Percentiles rank a stretch among this genome's conserved stretches.
Evolutionary conservation across 2,113 vertebrate species (phyloP).

Genomic region (Panthera leo): DNA sequence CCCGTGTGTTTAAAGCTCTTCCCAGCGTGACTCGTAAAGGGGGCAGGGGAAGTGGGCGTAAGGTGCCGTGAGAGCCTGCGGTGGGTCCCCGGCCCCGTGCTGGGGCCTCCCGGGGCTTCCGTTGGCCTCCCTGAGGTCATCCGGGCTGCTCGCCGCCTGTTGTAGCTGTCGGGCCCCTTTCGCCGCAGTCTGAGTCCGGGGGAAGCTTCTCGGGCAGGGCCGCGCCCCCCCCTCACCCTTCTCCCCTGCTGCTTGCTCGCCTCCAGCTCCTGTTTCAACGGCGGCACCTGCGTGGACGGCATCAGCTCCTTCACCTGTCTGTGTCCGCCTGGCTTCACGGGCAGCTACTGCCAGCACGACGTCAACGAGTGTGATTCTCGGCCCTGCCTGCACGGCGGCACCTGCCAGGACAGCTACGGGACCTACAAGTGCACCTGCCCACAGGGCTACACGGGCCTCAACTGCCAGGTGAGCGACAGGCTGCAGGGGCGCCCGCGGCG

Average conservation of each 20-base stretch:
- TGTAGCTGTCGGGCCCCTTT: not conserved
- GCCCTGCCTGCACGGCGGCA: conserved; percentile 95
- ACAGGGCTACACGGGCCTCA: conserved; percentile 95
- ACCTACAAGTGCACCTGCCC: conserved; percentile 96
- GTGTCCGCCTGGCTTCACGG: conserved; percentile 94
- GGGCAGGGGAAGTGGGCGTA: rapidly evolving
- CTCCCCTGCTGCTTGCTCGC: rapidly evolving
- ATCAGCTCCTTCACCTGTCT: conserved; percentile 96
- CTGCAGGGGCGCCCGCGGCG: rapidly evolving
- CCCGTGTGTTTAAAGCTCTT: rapidly evolving
- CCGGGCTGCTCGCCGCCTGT: not conserved
- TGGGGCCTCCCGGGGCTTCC: not conserved
- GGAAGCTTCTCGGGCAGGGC: rapidly evolving
- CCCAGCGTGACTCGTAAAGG: rapidly evolving
- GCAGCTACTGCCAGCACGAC: conserved; percentile 97
- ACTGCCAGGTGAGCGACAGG: conserved; percentile 91
- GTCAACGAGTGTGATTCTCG: conserved; percentile 97
- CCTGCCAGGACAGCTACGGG: conserved; percentile 97
- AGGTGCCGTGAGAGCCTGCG: too few species aligned
- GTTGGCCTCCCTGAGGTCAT: not conserved
- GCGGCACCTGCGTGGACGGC: conserved; percentile 94
- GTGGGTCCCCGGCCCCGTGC: not conserved
- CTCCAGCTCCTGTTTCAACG: conserved; percentile 96
- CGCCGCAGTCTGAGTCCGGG: rapidly evolving
- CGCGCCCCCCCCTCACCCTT: not conserved